These are phyloP conservation scores for Autographa gamma DNA, from an alignment of 2,888 invertebrate species.

Conservation along the genomic window DNA sequence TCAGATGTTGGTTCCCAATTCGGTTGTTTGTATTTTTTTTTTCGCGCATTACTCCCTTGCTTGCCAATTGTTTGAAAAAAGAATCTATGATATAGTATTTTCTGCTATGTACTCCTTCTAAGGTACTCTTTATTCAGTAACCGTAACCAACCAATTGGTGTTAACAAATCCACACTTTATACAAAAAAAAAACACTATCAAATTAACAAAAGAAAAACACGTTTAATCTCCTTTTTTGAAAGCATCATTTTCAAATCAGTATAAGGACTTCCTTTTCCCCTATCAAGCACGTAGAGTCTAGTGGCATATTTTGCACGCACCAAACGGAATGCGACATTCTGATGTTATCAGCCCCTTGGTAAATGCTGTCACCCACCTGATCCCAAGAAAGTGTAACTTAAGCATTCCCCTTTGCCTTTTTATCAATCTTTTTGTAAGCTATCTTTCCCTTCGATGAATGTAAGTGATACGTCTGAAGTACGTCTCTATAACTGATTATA, in stretches of 20 bases:
- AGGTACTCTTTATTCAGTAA: no score
- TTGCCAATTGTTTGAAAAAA: no score
- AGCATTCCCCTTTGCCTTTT: slow-evolving; percentile 12
- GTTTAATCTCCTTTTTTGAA: not conserved
- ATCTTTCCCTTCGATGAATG: slow-evolving; percentile 28
- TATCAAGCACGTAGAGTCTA: not conserved
- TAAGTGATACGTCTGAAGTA: slow-evolving; percentile 48
- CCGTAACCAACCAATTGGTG: no score
- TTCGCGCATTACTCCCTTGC: no score
- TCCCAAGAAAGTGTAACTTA: slow-evolving; percentile 27
- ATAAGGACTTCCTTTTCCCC: not conserved
- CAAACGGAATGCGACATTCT: not conserved
- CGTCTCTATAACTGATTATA: slow-evolving; percentile 54
- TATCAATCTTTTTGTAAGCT: slow-evolving; percentile 16
- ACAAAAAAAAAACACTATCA: not conserved
- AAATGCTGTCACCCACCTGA: not conserved
- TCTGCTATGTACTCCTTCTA: no score
- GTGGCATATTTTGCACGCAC: not conserved
- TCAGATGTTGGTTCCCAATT: no score
- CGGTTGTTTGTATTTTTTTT: no score
- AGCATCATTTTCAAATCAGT: not conserved
- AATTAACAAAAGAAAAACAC: not conserved
- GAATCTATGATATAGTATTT: no score
- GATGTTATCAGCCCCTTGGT: not conserved
- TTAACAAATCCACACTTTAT: no score